Conservation (phyloP, 2,888 invertebrate species). For the Torymus auratus region DNA sequence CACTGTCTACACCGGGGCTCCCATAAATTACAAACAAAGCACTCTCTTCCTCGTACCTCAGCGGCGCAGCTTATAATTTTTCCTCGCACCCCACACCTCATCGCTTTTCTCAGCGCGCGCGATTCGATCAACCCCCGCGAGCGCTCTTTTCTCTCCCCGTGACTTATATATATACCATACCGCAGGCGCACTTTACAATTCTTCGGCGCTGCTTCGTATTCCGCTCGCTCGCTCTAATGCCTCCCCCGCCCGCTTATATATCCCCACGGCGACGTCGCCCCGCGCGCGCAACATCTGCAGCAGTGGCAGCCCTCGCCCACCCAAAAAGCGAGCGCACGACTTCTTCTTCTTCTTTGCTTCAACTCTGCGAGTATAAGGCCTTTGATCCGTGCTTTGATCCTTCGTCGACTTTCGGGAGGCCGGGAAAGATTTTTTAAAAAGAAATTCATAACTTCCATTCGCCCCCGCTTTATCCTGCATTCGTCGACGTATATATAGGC, state of each 20-base stretch:
- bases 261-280: neutral
- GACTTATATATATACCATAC: neutral
- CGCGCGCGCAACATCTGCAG: slow-evolving; percentile 14
- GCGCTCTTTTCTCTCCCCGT: neutral
- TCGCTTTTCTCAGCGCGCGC: neutral
- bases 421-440: slow-evolving; percentile 68
- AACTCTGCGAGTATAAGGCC: slow-evolving; percentile 56
- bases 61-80: slow-evolving; percentile 11
- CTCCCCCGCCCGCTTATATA: slow-evolving; percentile 30
- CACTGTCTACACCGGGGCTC: too few relatives aligned
- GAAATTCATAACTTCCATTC: slow-evolving; percentile 73
- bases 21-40: slow-evolving; percentile 2
- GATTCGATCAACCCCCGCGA: slow-evolving; percentile 23
- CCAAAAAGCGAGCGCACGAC: slow-evolving; percentile 27
- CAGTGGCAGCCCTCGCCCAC: slow-evolving; percentile 57
- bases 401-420: slow-evolving; percentile 66
- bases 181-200: slow-evolving; percentile 57
- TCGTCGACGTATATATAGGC: neutral
- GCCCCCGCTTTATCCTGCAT: slow-evolving; percentile 20
- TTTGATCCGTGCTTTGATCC: slow-evolving; percentile 65
- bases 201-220: slow-evolving; percentile 74
- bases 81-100: neutral
- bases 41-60: too few relatives aligned
- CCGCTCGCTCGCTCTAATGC: slow-evolving; percentile 68
- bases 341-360: slow-evolving; percentile 45